Base-by-base conservation (phyloP, 2,888 invertebrate species). In the Meiosimyza platycephala region DNA sequence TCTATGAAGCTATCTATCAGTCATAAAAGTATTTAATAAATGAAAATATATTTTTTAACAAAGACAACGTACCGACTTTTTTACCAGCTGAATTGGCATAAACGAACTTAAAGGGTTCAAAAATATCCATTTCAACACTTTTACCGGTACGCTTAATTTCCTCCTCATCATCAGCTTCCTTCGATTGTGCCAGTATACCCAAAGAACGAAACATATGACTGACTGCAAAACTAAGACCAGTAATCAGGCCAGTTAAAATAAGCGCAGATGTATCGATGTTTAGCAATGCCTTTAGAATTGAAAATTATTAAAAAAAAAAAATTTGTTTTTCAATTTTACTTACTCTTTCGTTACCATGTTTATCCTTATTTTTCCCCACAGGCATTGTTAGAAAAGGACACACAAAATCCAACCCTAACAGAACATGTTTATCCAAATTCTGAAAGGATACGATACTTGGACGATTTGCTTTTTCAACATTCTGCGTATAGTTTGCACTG, bases 371-470 rank as follows among this genome's bases (percentile, higher is more conserved):
- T 11, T 73, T 72, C 22, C 78, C 78, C 13, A 82, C 69, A 1
- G 85, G 85, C 71, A 85, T 79, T 67, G 81, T 79, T 1, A 84
- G 40, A 50, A 84, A 84, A 3, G 84, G 84, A 76, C 84, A 59
- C 40, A 82, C 59, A 50, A 82, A 80, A 72, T 84, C 83, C 70
- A 84, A 66, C 1, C 84, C 84, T 59, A 84, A 13, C 5, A 78
- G 74, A 9, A 84, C 77, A 47, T 81, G 63, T 33, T 80, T 78
- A 11, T 79, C 82, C 40, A 83, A 70, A 0, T 83, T 66, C n/a
- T 82, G 77, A 65, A 84, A 84, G 63, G 83, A 79, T 65, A 84
- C 69, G 2, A 78, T 13, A 50, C 72, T 76, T 15, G 71, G 71
- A 33, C 74, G 76, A 13, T 68, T 74, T 22, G 68, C 72, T 5